Conservation (phyloP, 2,797 vertebrate genomes). For the Gila robusta region DNA sequence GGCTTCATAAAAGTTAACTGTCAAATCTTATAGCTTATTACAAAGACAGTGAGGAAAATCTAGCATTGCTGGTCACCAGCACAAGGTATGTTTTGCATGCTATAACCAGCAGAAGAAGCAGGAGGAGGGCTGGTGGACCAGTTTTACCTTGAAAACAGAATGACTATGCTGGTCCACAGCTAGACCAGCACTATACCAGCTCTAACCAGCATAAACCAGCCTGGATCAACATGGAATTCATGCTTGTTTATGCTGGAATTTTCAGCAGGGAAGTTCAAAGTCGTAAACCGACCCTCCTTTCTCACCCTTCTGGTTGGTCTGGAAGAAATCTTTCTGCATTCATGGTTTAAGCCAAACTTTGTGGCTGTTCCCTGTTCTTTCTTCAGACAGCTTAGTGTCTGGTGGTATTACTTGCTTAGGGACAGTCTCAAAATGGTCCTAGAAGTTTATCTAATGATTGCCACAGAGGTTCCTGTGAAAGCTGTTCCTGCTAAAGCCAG, state of each 20-base stretch:
- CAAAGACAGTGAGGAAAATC: too few species aligned
- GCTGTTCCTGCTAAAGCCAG: background rate
- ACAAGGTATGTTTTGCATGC: too few species aligned
- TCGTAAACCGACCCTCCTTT: background rate
- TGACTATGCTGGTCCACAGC: background rate
- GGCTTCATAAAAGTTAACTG: background rate
- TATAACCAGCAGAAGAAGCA: background rate
- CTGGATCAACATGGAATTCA: background rate
- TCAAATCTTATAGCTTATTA: too few species aligned
- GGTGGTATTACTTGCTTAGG: background rate
- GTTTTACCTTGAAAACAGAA: background rate
- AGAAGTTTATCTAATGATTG: background rate
- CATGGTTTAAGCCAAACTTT: background rate
- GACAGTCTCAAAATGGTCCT: background rate
- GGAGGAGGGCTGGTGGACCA: background rate
- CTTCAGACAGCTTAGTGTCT: slow-evolving; percentile 6
- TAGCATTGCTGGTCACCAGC: too few species aligned
- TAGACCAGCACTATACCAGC: background rate
- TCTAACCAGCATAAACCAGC: background rate
- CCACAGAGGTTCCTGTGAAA: background rate
- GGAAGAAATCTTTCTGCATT: background rate
- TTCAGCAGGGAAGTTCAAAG: background rate
- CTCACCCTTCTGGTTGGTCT: background rate
- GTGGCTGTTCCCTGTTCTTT: background rate
- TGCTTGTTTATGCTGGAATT: background rate